A percentile compares a stretch with the other conserved stretches of the same genome.
These are phyloP conservation scores for Baccha elongata DNA, from an alignment of 2,888 invertebrate species.

Conservation along the genomic window DNA sequence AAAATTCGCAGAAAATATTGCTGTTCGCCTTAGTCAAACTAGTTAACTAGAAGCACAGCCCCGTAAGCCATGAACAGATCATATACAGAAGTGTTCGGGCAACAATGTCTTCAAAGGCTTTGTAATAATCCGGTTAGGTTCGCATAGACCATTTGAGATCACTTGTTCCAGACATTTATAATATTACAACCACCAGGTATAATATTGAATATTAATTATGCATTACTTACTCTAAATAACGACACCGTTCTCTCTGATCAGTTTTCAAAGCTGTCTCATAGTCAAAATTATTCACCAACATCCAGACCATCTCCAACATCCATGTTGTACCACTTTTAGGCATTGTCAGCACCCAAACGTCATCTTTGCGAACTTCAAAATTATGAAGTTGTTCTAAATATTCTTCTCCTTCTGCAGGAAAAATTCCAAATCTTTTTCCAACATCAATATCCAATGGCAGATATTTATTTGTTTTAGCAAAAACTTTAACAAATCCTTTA, in stretches of 20 bases:
- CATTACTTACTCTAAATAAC: slow-evolving; percentile 74
- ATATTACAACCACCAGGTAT: too few relatives aligned
- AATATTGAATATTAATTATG: too few relatives aligned
- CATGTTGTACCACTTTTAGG: slow-evolving; percentile 76
- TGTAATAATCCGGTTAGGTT: too few relatives aligned
- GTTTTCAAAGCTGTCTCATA: slow-evolving; percentile 60
- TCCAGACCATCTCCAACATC: slow-evolving; percentile 75
- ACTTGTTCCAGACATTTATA: too few relatives aligned
- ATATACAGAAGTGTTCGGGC: too few relatives aligned
- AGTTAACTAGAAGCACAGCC: too few relatives aligned
- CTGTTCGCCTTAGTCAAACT: too few relatives aligned
- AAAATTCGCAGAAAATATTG: too few relatives aligned
- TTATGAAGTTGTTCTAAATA: slow-evolving; percentile 48
- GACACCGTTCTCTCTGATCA: slow-evolving; percentile 27
- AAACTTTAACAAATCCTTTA: not conserved
- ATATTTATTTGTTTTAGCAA: not conserved
- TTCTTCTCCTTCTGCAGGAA: not conserved
- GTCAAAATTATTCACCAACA: slow-evolving; percentile 75
- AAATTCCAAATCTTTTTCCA: not conserved
- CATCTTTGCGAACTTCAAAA: slow-evolving; percentile 72
- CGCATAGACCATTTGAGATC: too few relatives aligned
- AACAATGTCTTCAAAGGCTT: too few relatives aligned
- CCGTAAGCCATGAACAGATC: too few relatives aligned
- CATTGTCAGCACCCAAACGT: slow-evolving; percentile 75
- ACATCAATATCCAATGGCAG: slow-evolving; percentile 6